Base-by-base conservation (phyloP, 2,888 invertebrate species). In the Eucera pruinosa region DNA sequence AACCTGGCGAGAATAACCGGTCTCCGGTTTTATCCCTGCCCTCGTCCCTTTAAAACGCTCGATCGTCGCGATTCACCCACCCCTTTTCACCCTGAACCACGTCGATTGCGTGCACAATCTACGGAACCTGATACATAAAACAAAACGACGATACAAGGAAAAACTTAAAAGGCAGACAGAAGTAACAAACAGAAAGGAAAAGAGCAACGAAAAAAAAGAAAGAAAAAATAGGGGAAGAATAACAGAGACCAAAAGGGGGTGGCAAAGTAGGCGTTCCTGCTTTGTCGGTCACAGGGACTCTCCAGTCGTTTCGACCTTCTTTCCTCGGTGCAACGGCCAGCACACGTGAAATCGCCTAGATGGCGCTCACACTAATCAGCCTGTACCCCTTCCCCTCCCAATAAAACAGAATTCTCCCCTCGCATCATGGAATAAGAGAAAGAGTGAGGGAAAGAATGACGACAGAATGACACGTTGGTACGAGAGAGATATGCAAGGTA, bases 301-400 rank as follows among this genome's bases (percentile, higher is more conserved):
- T 68, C 62, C 61, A 62, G 57, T 66, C 70, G 71, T 82, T 82
- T 78, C 81, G 81, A 81, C 81, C 81, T 81, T 78, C 81, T 81
- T 81, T 64, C 70, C 67, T 62, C 71, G 80, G 80, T 81, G 80
- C 80, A 80, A 80, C 70, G 80, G 75, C 80, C 81, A 81, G 70
- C 61, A 45, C 39, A 55, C 67, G 65, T 73, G 47, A 69, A 54
- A 69, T 47, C 70, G 43, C 50, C 45, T 69, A 81, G 81, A 72
- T 80, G 80, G 81, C 80, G 80, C 68, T 72, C 54, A 11, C 55
- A 23, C 69, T 80, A 80, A 80, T 73, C 80, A 78, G 64, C 58
- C 52, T 41, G 48, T 43, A 18, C 48, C 27, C 62, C 33, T 41
- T 23, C 15, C 41, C 36, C 13, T 4, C 2, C 2, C 30, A 25